Percentiles rank a stretch among this genome's conserved stretches.
These are phyloP conservation scores for Mionectes olivaceus DNA, from an alignment of 2,797 vertebrate genomes.

Conservation along the genomic window DNA sequence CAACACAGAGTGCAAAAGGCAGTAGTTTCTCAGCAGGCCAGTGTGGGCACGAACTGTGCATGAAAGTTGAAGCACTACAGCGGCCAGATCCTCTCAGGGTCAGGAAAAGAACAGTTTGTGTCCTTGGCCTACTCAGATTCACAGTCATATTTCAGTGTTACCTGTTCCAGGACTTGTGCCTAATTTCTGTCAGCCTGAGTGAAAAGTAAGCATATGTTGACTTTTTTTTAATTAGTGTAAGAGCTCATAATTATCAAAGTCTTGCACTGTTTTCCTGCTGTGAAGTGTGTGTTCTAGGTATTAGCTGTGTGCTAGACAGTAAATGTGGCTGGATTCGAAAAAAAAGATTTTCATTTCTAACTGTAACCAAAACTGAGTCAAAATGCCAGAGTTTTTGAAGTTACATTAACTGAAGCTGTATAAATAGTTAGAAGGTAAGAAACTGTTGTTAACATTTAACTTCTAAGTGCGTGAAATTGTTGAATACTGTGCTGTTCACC, in stretches of 20 bases:
- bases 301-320: background rate
- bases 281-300: background rate
- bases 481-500: constrained; percentile 3
- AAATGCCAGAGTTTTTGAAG: constrained; percentile 3
- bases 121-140: background rate
- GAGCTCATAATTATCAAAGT: background rate
- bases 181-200: background rate
- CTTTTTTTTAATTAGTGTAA: background rate
- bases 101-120: background rate
- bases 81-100: background rate
- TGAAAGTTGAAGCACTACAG: background rate
- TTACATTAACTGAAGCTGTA: background rate
- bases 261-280: background rate
- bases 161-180: background rate
- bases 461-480: background rate
- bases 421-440: constrained; percentile 15
- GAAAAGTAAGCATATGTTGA: background rate
- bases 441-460: constrained; percentile 35
- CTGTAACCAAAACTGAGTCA: background rate
- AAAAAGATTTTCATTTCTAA: background rate
- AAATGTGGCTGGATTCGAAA: background rate
- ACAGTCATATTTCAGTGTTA: background rate
- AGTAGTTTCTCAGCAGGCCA: background rate
- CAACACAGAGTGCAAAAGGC: background rate
- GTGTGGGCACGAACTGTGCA: background rate